Evolutionary conservation across 2,888 invertebrate species (phyloP).

Genomic region (Chouioia cunea): DNA sequence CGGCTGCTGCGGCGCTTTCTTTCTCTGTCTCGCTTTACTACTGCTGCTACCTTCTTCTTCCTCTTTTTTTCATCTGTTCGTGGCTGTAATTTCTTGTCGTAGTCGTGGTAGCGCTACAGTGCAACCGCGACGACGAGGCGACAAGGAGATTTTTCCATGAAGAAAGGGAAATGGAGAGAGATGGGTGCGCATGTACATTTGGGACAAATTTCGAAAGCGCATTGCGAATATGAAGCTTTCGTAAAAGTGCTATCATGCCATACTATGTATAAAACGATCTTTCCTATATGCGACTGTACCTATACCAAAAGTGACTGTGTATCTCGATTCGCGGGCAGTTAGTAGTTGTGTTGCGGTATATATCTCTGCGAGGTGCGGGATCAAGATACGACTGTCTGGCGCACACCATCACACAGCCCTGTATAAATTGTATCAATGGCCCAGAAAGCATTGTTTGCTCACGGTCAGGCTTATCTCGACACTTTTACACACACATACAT

Average conservation of each 20-base stretch:
- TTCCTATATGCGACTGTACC: not conserved
- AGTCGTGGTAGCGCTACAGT: not conserved
- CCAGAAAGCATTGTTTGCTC: slow-evolving; percentile 54
- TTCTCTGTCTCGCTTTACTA: too few species aligned
- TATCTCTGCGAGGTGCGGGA: not conserved
- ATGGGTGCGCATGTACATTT: too few species aligned
- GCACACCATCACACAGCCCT: slow-evolving; percentile 20
- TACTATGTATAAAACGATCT: slow-evolving; percentile 36
- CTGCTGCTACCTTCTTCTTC: too few species aligned
- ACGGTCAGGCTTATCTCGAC: slow-evolving; percentile 49
- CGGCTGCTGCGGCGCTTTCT: too few species aligned
- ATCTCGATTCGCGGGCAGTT: not conserved
- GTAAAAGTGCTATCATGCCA: slow-evolving; percentile 41
- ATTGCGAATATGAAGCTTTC: slow-evolving; percentile 17
- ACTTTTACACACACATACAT: not conserved
- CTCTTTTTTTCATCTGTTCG: not conserved
- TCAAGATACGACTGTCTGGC: slow-evolving; percentile 26
- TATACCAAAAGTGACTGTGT: slow-evolving; percentile 13
- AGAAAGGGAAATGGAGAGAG: too few species aligned
- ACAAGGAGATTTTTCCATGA: too few species aligned
- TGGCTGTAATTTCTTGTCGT: not conserved
- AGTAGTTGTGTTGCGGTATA: too few species aligned
- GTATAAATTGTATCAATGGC: slow-evolving; percentile 51
- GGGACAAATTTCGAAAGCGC: too few species aligned
- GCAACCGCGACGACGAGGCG: too few species aligned